A percentile compares a stretch with the other conserved stretches of the same genome.
Evolutionary conservation across 1,140 invertebrate genomes (phyloP).

Genomic region (Drosophila watanabei): DNA sequence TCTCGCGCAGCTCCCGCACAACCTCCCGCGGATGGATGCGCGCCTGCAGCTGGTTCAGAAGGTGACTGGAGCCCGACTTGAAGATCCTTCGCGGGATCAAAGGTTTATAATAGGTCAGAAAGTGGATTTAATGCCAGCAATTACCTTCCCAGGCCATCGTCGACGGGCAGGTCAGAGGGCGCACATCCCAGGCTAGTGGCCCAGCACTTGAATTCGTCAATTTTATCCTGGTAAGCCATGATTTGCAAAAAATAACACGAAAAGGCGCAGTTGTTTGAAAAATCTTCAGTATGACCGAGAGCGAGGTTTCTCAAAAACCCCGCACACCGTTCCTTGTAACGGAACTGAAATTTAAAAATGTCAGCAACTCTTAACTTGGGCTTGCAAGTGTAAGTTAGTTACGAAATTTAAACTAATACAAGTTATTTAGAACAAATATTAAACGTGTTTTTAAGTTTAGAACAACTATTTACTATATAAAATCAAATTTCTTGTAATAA

Average conservation of each 20-base stretch:
- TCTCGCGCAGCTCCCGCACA: constrained; percentile 64
- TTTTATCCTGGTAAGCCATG: constrained; percentile 69
- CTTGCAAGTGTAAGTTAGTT: neutral
- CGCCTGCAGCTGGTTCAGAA: constrained; percentile 62
- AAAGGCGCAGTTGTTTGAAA: constrained; percentile 27
- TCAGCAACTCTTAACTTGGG: neutral
- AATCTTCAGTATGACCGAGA: constrained; percentile 1
- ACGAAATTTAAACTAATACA: no score
- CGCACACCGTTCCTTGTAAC: neutral
- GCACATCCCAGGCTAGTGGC: constrained; percentile 72
- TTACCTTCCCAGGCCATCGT: constrained; percentile 75
- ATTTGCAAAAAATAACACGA: constrained; percentile 4
- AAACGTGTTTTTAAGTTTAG: neutral
- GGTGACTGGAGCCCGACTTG: constrained; percentile 67
- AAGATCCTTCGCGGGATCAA: constrained; percentile 59
- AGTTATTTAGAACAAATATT: no score
- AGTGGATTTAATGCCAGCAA: neutral
- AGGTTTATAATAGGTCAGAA: constrained; percentile 1
- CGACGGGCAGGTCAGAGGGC: constrained; percentile 55
- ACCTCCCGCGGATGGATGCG: constrained; percentile 63
- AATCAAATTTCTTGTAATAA: no score
- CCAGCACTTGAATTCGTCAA: constrained; percentile 62
- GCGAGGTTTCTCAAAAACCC: neutral
- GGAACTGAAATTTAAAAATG: neutral
- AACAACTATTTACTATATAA: neutral